Base-by-base conservation (phyloP, 2,113 vertebrate genomes). In the Oceanodroma tethys region DNA sequence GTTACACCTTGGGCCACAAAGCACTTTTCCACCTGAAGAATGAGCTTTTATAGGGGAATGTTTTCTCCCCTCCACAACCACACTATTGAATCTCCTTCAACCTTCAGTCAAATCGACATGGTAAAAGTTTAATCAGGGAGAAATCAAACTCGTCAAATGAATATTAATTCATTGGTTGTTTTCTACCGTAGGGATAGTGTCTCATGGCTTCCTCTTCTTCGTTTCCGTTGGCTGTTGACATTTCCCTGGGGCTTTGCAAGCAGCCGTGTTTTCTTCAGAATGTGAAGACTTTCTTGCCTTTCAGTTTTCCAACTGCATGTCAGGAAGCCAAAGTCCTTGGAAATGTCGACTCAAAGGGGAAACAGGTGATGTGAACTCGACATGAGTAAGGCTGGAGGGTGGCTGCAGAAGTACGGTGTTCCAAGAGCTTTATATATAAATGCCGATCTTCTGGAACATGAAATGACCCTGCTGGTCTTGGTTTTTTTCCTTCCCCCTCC, bases 331-430 rank as follows among this genome's bases (percentile, higher is more conserved):
- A 90, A 86, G 29, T 90, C 94, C 84, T 97, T 97, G 97, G 97
- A 96, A 97, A 98, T 62, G 83, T 96, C 88, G 29, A 29, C 90
- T 97, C 94, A 79, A 7, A 92, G 81, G 96, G 94, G 96, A 98
- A 97, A 80, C 96, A 97, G 95, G 97, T 97, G 97, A 98, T 97
- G 88, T 73, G 94, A 94, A 68, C 67, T 95, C 13, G 9, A 91
- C 86, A 72, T 96, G 95, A 97, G 85, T 86, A 95, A 97, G 80
- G 90, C 88, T 70, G 88, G 62, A 94, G 78, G 82, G 91, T 94
- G 83, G 91, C 91, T 82, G 65, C 80, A 92, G 86, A 72, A 93
- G 10, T 32, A 59, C 1, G 3, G 5, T 1, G 7, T 95, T 95
- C 93, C 93, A 75, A 75, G 50, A 55, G 59, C 20, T 95, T 67